These are phyloP conservation scores for Masnerella sp. DNA, from an alignment of 2,888 invertebrate genomes.

Conservation along the genomic window DNA sequence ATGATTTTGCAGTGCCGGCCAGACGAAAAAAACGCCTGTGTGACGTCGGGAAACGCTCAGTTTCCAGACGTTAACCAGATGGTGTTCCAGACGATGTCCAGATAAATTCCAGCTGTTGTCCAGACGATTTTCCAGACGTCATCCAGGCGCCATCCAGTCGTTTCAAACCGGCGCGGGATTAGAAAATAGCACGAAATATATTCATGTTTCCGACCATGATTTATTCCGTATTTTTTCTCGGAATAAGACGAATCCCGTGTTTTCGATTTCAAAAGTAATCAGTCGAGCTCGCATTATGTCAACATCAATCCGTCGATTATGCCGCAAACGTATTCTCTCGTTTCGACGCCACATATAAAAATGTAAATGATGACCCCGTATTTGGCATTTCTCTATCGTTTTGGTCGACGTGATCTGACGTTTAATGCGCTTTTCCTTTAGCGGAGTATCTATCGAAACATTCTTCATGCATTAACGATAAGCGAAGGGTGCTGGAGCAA, in stretches of 20 bases:
- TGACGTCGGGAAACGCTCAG: no score
- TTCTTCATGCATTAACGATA: slow-evolving; percentile 60
- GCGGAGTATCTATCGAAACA: slow-evolving; percentile 54
- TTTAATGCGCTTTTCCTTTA: slow-evolving; percentile 55
- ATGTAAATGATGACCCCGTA: slow-evolving; percentile 54
- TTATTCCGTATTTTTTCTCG: slow-evolving; percentile 18
- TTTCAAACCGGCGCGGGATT: no score
- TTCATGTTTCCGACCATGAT: slow-evolving; percentile 3
- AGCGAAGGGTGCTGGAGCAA: slow-evolving; percentile 52
- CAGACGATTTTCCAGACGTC: no score
- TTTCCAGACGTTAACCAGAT: no score
- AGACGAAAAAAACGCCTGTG: no score
- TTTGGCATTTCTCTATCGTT: slow-evolving; percentile 52
- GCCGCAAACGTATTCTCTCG: slow-evolving; percentile 39
- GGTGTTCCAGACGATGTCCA: no score
- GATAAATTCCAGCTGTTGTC: no score
- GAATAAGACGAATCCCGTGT: slow-evolving; percentile 18
- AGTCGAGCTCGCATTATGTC: slow-evolving; percentile 42
- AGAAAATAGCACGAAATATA: neutral
- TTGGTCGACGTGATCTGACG: slow-evolving; percentile 56
- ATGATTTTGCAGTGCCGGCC: no score
- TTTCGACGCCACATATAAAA: slow-evolving; percentile 52
- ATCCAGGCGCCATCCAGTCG: no score
- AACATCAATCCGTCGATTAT: slow-evolving; percentile 51
- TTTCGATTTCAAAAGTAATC: slow-evolving; percentile 45